Base-by-base conservation (phyloP, 2,888 invertebrate species). In the Diabrotica balteata region DNA sequence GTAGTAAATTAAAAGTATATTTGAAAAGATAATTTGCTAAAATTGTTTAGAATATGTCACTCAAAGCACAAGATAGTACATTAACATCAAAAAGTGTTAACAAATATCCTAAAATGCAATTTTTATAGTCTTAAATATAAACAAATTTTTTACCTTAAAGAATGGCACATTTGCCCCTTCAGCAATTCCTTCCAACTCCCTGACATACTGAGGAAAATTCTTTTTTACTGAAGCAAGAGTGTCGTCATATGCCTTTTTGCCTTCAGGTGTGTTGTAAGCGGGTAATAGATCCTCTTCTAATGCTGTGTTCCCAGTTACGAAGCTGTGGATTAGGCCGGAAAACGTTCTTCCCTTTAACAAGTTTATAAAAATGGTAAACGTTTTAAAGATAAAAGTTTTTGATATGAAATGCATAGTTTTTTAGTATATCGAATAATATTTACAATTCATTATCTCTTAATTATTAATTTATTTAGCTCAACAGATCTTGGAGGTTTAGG, bases 91-190 rank as follows among this genome's bases (percentile, higher is more conserved):
- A 32, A 32, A 32, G 4, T 32, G 0, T 32, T 32, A 4, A 32
- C 0, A 5, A 32, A 32, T 32, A 32, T 32, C 5, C 4, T 32
- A 32, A 32, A 32, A 32, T 32, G 32, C 4, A 32, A 17, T 17
- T 17, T 32, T 32, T 32, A 32, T 32, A 5, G 5, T 32, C 32
- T 32, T 32, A 32, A 32, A 4, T 32, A 7, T 52, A 43, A 62
- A 65, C 22, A 42, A 43, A 17, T 55, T 22, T 32, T 49, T 82
- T 82, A 94, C 95, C 89, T 93, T 91, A 75, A 93, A 85, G 81
- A 95, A 95, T 0, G 94, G 91, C 6, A 95, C 91, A 73, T 90
- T 87, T 1, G 95, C 91, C 0, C 96, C 95, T 79, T 94, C 93
- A 7, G 95, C 93, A n/a, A 91, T 88, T 7, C 95, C 96, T 80